A percentile compares a stretch with the other conserved stretches of the same genome.
These are phyloP conservation scores for Apoderus coryli DNA, from an alignment of 2,888 invertebrate species.

Conservation along the genomic window DNA sequence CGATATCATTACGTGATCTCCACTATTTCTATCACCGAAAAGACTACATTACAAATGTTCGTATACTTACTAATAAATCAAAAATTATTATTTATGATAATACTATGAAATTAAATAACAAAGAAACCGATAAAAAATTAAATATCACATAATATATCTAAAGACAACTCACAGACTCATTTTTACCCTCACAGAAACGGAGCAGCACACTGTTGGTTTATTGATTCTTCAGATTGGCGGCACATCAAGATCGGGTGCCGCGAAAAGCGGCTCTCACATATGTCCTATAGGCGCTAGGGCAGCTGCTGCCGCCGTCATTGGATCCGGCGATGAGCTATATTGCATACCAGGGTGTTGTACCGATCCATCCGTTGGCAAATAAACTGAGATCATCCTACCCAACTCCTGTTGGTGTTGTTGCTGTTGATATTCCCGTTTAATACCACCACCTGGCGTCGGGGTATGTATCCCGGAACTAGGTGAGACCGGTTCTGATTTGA, in stretches of 20 bases:
- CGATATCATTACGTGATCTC: too few species aligned
- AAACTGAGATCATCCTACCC: slow-evolving; percentile 63
- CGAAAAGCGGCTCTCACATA: slow-evolving; percentile 45
- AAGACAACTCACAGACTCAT: slow-evolving; percentile 2
- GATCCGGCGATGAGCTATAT: slow-evolving; percentile 49
- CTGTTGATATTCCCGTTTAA: slow-evolving; percentile 58
- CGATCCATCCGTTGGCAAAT: slow-evolving; percentile 52
- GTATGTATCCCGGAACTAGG: slow-evolving; percentile 50
- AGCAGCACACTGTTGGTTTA: slow-evolving; percentile 9
- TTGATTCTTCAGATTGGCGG: slow-evolving; percentile 28
- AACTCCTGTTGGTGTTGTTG: slow-evolving; percentile 38
- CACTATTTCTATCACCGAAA: too few species aligned
- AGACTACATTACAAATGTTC: too few species aligned
- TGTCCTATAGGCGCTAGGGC: slow-evolving; percentile 44
- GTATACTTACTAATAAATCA: too few species aligned
- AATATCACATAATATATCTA: slow-evolving; percentile 5
- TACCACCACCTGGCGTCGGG: slow-evolving; percentile 31
- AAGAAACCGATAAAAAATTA: too few species aligned
- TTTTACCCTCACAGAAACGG: slow-evolving; percentile 4
- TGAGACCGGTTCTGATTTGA: slow-evolving; percentile 79
- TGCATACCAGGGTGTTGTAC: too few species aligned
- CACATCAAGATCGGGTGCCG: slow-evolving; percentile 32
- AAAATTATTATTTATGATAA: too few species aligned
- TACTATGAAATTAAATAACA: too few species aligned
- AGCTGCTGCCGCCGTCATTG: slow-evolving; percentile 42